Conservation (phyloP, 2,113 vertebrate species). For the Heterochromis multidens region DNA sequence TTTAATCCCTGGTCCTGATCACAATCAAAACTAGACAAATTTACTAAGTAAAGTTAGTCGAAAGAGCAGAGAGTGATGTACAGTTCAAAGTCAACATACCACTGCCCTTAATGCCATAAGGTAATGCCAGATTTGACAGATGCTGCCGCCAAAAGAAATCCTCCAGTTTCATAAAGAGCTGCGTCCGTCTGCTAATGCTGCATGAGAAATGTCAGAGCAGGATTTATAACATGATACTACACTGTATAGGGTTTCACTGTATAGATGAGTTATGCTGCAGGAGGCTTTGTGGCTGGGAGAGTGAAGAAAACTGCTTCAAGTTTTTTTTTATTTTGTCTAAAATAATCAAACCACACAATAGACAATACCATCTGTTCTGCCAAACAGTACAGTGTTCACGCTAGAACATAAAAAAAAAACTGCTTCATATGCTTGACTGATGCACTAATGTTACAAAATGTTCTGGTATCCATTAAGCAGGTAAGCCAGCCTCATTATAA, state of each 20-base stretch:
- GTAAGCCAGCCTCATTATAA: slow-evolving; percentile 30
- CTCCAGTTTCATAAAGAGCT: slow-evolving; percentile 86
- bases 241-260: background rate
- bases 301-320: background rate
- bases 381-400: background rate
- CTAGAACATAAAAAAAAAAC: slow-evolving; percentile 25
- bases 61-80: background rate
- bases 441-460: background rate
- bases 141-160: slow-evolving; percentile 90
- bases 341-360: slow-evolving; percentile 27
- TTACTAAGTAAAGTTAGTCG: background rate
- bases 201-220: slow-evolving; percentile 10
- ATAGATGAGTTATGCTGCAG: slow-evolving; percentile 1
- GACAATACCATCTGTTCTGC: slow-evolving; percentile 24
- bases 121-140: slow-evolving; percentile 77
- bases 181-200: slow-evolving; percentile 67
- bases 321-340: background rate
- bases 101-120: slow-evolving; percentile 88
- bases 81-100: slow-evolving; percentile 74
- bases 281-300: background rate
- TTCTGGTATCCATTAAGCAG: slow-evolving; percentile 44
- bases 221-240: slow-evolving; percentile 1
- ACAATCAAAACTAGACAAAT: background rate
- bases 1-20: background rate
- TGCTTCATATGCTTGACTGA: background rate